These are phyloP conservation scores for Rhamphomyia laevipes DNA, from an alignment of 2,888 invertebrate genomes.

Conservation along the genomic window DNA sequence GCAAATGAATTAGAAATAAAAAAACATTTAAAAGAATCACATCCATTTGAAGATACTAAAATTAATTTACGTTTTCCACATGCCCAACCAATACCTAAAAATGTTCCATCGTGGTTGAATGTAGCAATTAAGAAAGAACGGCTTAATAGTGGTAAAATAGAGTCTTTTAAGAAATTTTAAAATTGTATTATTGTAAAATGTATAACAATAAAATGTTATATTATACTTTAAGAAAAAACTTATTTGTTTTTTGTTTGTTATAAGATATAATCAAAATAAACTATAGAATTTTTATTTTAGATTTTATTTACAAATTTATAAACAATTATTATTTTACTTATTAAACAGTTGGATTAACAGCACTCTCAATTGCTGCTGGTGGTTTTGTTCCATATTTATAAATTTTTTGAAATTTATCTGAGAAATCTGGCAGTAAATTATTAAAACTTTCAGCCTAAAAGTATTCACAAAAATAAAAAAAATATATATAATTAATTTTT, in stretches of 20 bases:
- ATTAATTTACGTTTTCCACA: conserved; percentile 60
- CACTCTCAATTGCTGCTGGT: conserved; percentile 2
- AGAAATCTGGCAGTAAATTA: conserved; percentile 33
- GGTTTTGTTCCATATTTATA: conserved; percentile 31
- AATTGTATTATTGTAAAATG: too few relatives aligned
- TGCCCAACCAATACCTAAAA: conserved; percentile 45
- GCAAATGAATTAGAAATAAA: conserved; percentile 39
- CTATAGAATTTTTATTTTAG: too few relatives aligned
- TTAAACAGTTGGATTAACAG: too few relatives aligned
- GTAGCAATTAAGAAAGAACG: conserved; percentile 59
- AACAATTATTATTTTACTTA: too few relatives aligned
- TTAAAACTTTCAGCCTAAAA: conserved; percentile 26
- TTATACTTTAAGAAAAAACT: too few relatives aligned
- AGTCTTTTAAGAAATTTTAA: too few relatives aligned
- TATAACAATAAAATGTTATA: too few relatives aligned
- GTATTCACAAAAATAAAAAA: background rate
- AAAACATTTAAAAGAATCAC: conserved; percentile 63
- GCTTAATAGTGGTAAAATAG: conserved; percentile 22
- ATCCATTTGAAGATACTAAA: conserved; percentile 67
- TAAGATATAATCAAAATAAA: too few relatives aligned
- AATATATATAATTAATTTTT: background rate
- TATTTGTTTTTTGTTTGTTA: too few relatives aligned
- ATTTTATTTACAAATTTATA: too few relatives aligned
- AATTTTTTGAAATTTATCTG: conserved; percentile 28
- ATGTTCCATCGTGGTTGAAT: conserved; percentile 63